A percentile compares a stretch with the other conserved stretches of the same genome.
Evolutionary conservation across 2,888 invertebrate genomes (phyloP).

Genomic region (Synergus gifuensis): DNA sequence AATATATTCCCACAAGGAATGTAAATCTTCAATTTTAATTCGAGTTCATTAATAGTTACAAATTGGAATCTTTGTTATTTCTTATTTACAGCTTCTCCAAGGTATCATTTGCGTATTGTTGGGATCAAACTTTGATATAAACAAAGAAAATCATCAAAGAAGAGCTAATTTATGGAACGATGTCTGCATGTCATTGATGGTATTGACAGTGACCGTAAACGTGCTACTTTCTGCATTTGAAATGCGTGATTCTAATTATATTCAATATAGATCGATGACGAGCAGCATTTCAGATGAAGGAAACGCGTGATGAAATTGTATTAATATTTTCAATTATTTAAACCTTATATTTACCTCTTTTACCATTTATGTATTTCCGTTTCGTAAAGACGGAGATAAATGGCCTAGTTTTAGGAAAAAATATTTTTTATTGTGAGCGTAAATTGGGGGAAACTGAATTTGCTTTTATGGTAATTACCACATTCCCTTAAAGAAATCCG

Average conservation of each 20-base stretch:
- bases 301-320: constrained; percentile 26
- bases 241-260: constrained; percentile 55
- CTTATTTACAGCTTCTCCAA: constrained; percentile 79
- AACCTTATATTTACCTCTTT: neutral
- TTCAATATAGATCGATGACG: constrained; percentile 46
- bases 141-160: constrained; percentile 81
- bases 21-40: neutral
- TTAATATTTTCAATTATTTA: neutral
- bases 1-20: neutral
- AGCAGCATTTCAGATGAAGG: constrained; percentile 2
- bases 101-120: constrained; percentile 82
- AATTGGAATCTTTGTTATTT: neutral
- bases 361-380: no score
- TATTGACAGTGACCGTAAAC: constrained; percentile 81
- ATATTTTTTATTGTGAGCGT: no score
- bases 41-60: no score
- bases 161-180: constrained; percentile 83
- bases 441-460: no score
- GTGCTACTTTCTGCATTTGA: constrained; percentile 83
- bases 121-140: constrained; percentile 82
- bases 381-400: no score
- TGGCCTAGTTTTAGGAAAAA: no score
- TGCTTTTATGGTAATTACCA: no score
- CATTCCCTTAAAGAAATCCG: no score
- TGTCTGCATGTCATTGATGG: constrained; percentile 80